phyloP scores from a whole-genome alignment of 2,797 vertebrate species.

The Cossypha polioptera region DNA sequence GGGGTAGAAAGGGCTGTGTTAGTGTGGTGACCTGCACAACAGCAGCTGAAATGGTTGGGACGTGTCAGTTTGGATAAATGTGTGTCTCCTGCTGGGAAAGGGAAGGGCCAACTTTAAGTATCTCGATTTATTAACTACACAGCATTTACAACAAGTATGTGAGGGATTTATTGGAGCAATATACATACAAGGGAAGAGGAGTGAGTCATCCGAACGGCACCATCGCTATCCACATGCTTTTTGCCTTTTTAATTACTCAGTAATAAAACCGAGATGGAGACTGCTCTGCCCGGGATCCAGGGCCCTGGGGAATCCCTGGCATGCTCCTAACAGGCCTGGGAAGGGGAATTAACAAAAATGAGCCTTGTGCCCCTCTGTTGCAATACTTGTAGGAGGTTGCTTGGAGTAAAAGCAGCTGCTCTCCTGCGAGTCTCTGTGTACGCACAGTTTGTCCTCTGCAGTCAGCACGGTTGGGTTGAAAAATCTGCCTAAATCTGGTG shows the following conservation, averaged over 20 bases:
- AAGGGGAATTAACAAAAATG: not conserved
- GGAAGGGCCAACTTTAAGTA: not conserved
- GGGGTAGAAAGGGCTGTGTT: not conserved
- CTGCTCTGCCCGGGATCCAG: not conserved
- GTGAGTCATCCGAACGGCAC: not conserved
- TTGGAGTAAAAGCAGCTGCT: not conserved
- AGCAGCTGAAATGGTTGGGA: not conserved
- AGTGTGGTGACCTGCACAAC: not conserved
- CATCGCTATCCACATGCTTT: not conserved
- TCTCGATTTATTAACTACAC: not conserved
- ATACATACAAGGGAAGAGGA: not conserved
- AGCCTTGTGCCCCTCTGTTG: not conserved
- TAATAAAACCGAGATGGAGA: not conserved
- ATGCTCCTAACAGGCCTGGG: not conserved
- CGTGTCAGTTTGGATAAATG: not conserved
- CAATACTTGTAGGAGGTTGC: not conserved
- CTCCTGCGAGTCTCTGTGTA: not conserved
- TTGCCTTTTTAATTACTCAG: slow-evolving; percentile 20
- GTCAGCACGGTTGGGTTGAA: not conserved
- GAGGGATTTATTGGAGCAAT: slow-evolving; percentile 12
- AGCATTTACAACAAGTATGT: not conserved
- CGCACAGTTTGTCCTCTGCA: not conserved
- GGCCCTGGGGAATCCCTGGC: not conserved
- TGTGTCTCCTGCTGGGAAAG: not conserved
- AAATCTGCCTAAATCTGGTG: not conserved